phyloP scores from a whole-genome alignment of 2,888 invertebrate species.

The Napeogenes sylphis region DNA sequence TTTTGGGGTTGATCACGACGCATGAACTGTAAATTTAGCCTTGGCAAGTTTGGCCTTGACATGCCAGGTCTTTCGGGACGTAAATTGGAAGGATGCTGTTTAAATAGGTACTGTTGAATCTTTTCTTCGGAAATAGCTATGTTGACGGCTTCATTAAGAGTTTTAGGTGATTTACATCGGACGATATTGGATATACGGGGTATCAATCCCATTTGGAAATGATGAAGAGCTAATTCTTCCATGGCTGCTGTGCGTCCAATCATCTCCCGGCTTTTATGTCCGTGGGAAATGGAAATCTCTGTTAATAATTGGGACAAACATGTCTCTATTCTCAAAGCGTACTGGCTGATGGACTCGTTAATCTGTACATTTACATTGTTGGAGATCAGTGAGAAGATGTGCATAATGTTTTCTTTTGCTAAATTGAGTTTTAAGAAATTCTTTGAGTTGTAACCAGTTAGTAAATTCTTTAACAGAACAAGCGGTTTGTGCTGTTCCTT shows the following conservation, averaged over 20 bases:
- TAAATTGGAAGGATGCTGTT: too few relatives aligned
- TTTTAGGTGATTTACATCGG: conserved; percentile 23
- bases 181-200: conserved; percentile 25
- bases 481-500: too few relatives aligned
- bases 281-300: conserved; percentile 30
- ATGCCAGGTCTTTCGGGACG: too few relatives aligned
- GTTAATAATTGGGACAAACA: conserved; percentile 33
- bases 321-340: too few relatives aligned
- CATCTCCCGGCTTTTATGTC: conserved; percentile 26
- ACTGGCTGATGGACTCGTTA: too few relatives aligned
- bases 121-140: conserved; percentile 13
- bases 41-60: not conserved
- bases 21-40: too few relatives aligned
- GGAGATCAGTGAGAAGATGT: conserved; percentile 33
- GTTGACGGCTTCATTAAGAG: conserved; percentile 28
- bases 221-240: conserved; percentile 35
- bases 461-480: too few relatives aligned
- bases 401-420: conserved; percentile 35
- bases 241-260: conserved; percentile 33
- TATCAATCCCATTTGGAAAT: conserved; percentile 22
- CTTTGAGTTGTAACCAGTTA: too few relatives aligned
- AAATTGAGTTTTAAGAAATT: conserved; percentile 30
- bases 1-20: too few relatives aligned
- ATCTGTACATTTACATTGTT: conserved; percentile 23
- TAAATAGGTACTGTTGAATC: too few relatives aligned